Base-by-base conservation (phyloP, 2,888 invertebrate genomes). In the Mactromeris polynyma region DNA sequence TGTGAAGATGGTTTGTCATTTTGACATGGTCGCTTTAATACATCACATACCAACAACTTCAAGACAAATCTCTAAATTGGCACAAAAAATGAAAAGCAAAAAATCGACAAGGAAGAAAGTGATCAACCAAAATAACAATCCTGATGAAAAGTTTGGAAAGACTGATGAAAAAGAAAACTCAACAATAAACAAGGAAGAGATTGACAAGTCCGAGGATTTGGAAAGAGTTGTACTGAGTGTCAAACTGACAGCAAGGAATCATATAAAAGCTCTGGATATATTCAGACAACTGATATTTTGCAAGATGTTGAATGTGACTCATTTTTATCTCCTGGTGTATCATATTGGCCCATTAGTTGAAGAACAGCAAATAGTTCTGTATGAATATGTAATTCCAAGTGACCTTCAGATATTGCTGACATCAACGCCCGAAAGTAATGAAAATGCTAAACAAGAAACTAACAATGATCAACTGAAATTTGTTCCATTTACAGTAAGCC, bases 281-380 rank as follows among this genome's bases (percentile, higher is more conserved):
- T 91, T 90, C 64, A 80, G 86, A 79, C 90, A 93, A 54, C 82
- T 89, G n/a, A 33, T 94, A 46, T 89, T 78, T 42, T 78, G 42
- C 6, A 87, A 91, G 33, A 21, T 90, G 46, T 84, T 90, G 54
- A 69, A 69, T 26, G 58, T 87, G 26, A 82, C 87, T 33, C 86
- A 73, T 3, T 92, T 89, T 80, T 90, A 89, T 36, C 58, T 93
- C 19, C 73, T 93, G 17, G 92, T 91, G 17, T 87, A 89, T 81
- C 93, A 93, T 69, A 31, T 93, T 36, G 93, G 93, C 33, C 93
- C 93, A 40, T 69, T 94, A 21, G 90, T 92, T 38, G 91, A 93
- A 19, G 90, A 86, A 19, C 90, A 92, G n/a, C 87, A 91, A 79
- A 40, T 94, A n/a, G 89, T 90, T 77, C 84, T 94, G 46, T 94